Base-by-base conservation (phyloP, 1,140 invertebrate species). In the Drosophila sucinea region DNA sequence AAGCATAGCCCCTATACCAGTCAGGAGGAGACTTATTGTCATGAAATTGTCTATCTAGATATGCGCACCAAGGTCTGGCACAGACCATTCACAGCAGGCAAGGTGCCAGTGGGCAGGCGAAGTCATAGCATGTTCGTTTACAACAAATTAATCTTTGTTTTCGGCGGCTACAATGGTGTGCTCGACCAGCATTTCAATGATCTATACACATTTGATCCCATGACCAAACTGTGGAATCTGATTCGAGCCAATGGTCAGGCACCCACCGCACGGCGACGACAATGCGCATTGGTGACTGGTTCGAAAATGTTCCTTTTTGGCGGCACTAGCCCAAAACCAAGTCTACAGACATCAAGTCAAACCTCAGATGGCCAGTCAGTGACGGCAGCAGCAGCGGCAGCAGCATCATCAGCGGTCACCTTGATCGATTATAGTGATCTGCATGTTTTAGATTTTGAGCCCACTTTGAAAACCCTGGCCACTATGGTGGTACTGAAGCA, bases 71-170 rank as follows among this genome's bases (percentile, higher is more conserved):
- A 94, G 56, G 94, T 92, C 51, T 98, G 97, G 97, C 90, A 94
- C 29, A 92, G 93, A n/a, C 93, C 95, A 41, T 82, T 92, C 6
- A 93, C 94, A 5, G 92, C 87, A 10, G 95, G 95, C 11, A 92
- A 93, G 27, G 92, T 94, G 75, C 94, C 97, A 4, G 92, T 94
- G 66, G 97, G 97, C 54, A 92, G 97, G 73, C 93, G 97, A 35
- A 97, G 96, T 91, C 97, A 98, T 93, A 97, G 97, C 76, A 96
- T 97, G 76, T 97, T 97, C 95, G 93, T 96, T 1, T 94, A 97
- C 85, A 94, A 95, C 72, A 94, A 94, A 27, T 93, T 94, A 75
- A 94, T 98, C 91, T 97, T 96, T 81, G 95, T 98, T 55, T 98
- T 98, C 93, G 97, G 97, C 40, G 97, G 97, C 7, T 98, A 96